These are phyloP conservation scores for Ylistrum balloti DNA, from an alignment of 1,140 invertebrate genomes.

Conservation along the genomic window DNA sequence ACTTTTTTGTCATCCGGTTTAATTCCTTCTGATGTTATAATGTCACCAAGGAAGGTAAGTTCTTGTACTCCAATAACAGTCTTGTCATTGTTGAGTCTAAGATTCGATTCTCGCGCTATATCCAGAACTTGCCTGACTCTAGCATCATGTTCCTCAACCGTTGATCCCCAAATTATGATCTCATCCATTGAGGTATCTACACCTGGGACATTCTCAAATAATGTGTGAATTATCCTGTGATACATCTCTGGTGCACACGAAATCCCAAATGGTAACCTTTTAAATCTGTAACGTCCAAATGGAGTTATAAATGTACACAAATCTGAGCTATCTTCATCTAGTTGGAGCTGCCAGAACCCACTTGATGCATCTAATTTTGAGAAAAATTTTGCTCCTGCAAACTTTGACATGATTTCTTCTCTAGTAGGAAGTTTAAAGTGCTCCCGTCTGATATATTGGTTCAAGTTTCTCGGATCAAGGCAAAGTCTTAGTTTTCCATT, in stretches of 20 bases:
- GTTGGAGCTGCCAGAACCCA: conserved; percentile 41
- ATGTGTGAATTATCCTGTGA: conserved; percentile 51
- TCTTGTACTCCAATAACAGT: conserved; percentile 29
- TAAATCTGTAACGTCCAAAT: conserved; percentile 67
- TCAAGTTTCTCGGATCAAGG: conserved; percentile 68
- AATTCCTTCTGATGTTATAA: conserved; percentile 33
- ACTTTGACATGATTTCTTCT: conserved; percentile 5
- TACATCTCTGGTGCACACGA: conserved; percentile 60
- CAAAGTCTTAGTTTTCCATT: conserved; percentile 68
- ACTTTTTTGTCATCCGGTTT: conserved; percentile 41
- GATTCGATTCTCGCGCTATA: background rate
- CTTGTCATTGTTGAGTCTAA: conserved; percentile 37
- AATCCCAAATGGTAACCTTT: conserved; percentile 58
- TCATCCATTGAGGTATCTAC: conserved; percentile 68
- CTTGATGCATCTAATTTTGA: conserved; percentile 45
- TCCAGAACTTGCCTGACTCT: conserved; percentile 51
- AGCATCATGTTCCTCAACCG: conserved; percentile 54
- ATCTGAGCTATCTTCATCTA: conserved; percentile 51
- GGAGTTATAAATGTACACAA: conserved; percentile 75
- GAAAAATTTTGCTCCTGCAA: background rate
- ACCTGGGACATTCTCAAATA: conserved; percentile 57
- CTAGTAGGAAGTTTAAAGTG: conserved; percentile 61
- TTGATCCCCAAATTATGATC: conserved; percentile 61
- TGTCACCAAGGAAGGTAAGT: conserved; percentile 37
- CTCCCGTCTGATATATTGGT: background rate